These are phyloP conservation scores for Augiades crinisus DNA, from an alignment of 2,888 invertebrate species.

Conservation along the genomic window DNA sequence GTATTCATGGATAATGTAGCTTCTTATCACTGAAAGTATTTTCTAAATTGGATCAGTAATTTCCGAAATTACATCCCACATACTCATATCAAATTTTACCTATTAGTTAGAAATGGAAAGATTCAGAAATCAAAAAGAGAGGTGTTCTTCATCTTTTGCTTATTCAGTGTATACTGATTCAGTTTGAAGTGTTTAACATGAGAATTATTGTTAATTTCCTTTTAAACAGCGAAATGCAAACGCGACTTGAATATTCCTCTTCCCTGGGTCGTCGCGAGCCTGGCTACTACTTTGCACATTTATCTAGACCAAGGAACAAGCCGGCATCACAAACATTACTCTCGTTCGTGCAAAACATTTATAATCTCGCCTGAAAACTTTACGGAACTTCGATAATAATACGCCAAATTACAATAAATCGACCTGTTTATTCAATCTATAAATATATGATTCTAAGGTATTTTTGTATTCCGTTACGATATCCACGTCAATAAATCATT, in stretches of 20 bases:
- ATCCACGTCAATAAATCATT: not conserved
- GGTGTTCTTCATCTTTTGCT: too few species aligned
- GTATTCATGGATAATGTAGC: too few species aligned
- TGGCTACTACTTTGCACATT: slow-evolving; percentile 13
- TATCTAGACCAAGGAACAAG: slow-evolving; percentile 18
- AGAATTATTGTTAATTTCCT: not conserved
- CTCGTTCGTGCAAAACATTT: slow-evolving; percentile 15
- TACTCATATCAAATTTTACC: too few species aligned
- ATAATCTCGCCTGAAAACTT: slow-evolving; percentile 8
- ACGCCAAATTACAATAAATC: not conserved
- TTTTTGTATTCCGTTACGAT: not conserved
- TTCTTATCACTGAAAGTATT: too few species aligned
- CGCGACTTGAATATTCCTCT: not conserved
- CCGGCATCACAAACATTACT: slow-evolving; percentile 19
- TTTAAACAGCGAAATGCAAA: slow-evolving; percentile 3
- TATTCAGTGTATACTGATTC: too few species aligned
- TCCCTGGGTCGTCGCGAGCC: not conserved
- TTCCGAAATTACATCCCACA: too few species aligned
- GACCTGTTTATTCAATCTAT: not conserved
- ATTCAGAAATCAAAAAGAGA: too few species aligned
- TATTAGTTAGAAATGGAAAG: too few species aligned
- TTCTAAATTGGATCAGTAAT: too few species aligned
- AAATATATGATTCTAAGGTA: not conserved
- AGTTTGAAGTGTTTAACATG: too few species aligned
- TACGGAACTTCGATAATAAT: slow-evolving; percentile 11